Conservation (phyloP, 2,888 invertebrate genomes). For the Chirona hameri region DNA sequence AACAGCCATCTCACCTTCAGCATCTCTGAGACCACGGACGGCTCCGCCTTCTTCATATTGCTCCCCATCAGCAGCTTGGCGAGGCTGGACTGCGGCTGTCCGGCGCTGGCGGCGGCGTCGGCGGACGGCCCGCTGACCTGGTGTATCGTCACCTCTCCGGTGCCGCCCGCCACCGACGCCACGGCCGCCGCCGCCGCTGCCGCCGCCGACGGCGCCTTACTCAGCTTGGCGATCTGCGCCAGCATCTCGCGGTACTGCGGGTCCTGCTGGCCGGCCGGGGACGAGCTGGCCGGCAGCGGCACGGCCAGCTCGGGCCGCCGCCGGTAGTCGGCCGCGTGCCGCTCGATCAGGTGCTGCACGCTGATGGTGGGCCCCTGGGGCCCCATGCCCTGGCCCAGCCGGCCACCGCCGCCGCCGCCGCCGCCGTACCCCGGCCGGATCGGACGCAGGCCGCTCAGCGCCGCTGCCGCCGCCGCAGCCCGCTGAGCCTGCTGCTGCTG, state of each 20-base stretch:
- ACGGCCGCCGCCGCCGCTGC: not conserved
- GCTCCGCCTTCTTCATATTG: not conserved
- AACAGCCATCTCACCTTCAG: not conserved
- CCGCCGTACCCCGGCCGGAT: not conserved
- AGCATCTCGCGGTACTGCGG: constrained; percentile 13
- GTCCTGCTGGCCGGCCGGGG: not conserved
- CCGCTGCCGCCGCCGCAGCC: not conserved
- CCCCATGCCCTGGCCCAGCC: constrained; percentile 36
- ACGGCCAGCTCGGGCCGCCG: not conserved
- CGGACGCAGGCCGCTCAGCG: constrained; percentile 6
- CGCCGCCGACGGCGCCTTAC: not conserved
- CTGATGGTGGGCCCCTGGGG: constrained; percentile 40
- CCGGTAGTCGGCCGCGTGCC: constrained; percentile 34
- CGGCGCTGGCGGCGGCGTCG: not conserved
- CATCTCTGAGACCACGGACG: not conserved
- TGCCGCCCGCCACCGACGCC: not conserved
- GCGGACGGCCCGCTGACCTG: not conserved
- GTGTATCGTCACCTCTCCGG: constrained; percentile 24
- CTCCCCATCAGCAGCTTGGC: constrained; percentile 29
- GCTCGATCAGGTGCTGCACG: constrained; percentile 39
- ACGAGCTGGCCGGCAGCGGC: not conserved
- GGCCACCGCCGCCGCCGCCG: constrained; percentile 9
- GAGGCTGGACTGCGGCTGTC: constrained; percentile 10
- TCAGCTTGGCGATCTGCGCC: constrained; percentile 27
- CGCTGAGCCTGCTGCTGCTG: not conserved